Evolutionary conservation across 1,140 invertebrate genomes (phyloP).

Genomic region (Berghia stephanieae): DNA sequence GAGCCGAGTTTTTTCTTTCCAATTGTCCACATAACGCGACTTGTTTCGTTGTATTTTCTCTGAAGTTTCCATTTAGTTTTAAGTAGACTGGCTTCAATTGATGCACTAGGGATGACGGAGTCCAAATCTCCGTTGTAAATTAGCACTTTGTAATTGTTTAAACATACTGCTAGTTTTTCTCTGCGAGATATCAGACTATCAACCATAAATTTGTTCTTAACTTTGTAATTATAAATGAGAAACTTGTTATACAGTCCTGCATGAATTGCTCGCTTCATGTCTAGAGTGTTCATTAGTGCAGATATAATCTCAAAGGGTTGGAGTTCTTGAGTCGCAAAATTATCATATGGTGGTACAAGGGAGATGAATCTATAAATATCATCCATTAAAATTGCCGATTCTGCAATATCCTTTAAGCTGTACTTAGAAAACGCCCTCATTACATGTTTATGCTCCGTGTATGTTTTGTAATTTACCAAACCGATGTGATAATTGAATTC

Average conservation of each 20-base stretch:
- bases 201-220: neutral
- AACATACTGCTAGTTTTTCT: neutral
- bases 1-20: neutral
- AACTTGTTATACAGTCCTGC: neutral
- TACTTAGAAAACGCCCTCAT: neutral
- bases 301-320: neutral
- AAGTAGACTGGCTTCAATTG: neutral
- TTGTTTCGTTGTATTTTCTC: neutral
- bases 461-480: neutral
- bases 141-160: slow-evolving; percentile 23
- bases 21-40: neutral
- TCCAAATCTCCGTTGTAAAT: slow-evolving; percentile 19
- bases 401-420: neutral
- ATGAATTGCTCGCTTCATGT: neutral
- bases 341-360: neutral
- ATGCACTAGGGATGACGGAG: neutral
- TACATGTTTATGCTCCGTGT: neutral
- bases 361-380: neutral
- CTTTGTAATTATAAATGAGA: neutral
- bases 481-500: slow-evolving; percentile 4
- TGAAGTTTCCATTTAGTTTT: neutral
- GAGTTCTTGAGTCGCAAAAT: neutral
- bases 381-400: neutral
- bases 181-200: neutral
- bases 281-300: neutral